A percentile compares a stretch with the other conserved stretches of the same genome.
phyloP scores from a whole-genome alignment of 2,797 vertebrate genomes.

The Psittacula echo region DNA sequence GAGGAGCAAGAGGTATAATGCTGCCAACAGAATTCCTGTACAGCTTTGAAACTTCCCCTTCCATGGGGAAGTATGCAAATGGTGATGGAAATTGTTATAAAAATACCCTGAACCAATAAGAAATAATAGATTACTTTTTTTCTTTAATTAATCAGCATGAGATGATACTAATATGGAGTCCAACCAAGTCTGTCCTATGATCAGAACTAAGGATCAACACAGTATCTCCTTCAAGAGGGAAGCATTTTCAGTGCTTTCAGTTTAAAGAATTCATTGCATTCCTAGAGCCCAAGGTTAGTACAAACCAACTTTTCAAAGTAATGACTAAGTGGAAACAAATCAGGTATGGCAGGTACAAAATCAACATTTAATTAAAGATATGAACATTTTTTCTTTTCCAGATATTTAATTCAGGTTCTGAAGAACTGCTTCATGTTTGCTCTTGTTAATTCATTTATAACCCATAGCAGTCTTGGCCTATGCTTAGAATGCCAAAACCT shows the following conservation, averaged over 20 bases:
- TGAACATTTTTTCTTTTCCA: not conserved
- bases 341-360: not conserved
- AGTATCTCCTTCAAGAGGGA: not conserved
- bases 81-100: not conserved
- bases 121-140: not conserved
- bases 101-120: not conserved
- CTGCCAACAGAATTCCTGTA: not conserved
- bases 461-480: not conserved
- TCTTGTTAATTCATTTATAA: constrained; percentile 18
- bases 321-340: not conserved
- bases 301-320: not conserved
- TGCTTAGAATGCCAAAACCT: not conserved
- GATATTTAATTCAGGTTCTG: not conserved
- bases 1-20: not conserved
- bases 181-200: not conserved
- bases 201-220: not conserved
- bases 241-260: not conserved
- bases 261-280: not conserved
- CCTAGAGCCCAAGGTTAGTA: not conserved
- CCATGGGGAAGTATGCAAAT: not conserved
- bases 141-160: not conserved
- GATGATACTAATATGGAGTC: not conserved
- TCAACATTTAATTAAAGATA: not conserved
- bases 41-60: not conserved
- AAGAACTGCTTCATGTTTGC: not conserved